These are phyloP conservation scores for Poeciliopsis turneri DNA, from an alignment of 2,797 vertebrate species.

Conservation along the genomic window DNA sequence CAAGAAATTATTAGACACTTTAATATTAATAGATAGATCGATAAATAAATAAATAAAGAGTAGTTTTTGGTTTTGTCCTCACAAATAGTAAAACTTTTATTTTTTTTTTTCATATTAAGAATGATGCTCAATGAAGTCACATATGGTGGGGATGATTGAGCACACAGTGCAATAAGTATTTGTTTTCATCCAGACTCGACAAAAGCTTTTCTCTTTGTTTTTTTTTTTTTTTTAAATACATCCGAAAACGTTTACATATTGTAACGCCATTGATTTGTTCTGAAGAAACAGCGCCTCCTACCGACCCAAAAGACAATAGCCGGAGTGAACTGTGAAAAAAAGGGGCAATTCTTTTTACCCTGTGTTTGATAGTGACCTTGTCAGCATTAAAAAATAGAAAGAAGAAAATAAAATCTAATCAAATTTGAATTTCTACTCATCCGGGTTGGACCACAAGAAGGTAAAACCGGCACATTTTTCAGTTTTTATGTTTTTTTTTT, in stretches of 20 bases:
- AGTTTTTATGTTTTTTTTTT: not conserved
- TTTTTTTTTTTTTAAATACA: no score
- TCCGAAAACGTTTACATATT: not conserved
- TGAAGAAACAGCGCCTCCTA: not conserved
- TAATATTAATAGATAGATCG: not conserved
- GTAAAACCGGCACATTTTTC: not conserved
- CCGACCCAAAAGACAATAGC: not conserved
- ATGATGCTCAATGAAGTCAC: not conserved
- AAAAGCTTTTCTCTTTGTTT: not conserved
- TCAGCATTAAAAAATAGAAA: not conserved
- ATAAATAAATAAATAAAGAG: not conserved
- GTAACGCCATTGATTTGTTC: not conserved
- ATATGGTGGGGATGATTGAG: not conserved
- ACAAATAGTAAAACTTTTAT: not conserved
- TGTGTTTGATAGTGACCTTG: not conserved
- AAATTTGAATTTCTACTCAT: not conserved
- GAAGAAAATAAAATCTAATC: not conserved
- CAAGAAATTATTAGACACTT: not conserved
- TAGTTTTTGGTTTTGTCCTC: not conserved
- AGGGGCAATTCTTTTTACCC: not conserved
- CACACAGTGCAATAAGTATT: not conserved
- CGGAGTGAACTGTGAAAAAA: not conserved
- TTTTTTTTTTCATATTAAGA: not conserved
- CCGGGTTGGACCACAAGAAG: not conserved
- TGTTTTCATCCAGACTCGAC: not conserved